These are phyloP conservation scores for Orthosia gracilis DNA, from an alignment of 2,888 invertebrate species.

Conservation along the genomic window DNA sequence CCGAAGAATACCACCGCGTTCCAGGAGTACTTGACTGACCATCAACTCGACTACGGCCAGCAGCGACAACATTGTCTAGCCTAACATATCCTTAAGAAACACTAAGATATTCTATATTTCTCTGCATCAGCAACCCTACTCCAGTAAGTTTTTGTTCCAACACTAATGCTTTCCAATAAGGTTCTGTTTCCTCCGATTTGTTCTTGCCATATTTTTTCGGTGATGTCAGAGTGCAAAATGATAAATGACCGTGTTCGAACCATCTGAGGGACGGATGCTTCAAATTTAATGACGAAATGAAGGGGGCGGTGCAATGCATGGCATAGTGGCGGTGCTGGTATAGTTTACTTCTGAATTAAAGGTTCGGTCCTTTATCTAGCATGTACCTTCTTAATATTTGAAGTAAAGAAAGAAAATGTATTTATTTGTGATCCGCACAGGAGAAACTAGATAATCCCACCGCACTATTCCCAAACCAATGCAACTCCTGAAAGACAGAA, in stretches of 20 bases:
- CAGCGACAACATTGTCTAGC: no score
- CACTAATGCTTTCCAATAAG: slow-evolving; percentile 64
- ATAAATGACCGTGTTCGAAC: slow-evolving; percentile 77
- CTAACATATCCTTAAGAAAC: background rate
- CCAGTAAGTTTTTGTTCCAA: slow-evolving; percentile 39
- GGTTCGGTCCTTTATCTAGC: no score
- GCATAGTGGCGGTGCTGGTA: slow-evolving; percentile 22
- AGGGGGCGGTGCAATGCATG: slow-evolving; percentile 20
- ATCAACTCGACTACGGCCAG: no score
- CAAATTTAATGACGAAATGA: slow-evolving; percentile 76
- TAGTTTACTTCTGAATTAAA: background rate
- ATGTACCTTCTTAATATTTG: no score
- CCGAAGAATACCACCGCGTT: no score
- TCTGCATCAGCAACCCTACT: slow-evolving; percentile 22
- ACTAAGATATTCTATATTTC: background rate
- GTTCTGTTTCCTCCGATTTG: slow-evolving; percentile 63
- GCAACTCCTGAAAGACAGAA: no score
- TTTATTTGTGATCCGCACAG: no score
- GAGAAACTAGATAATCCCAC: no score
- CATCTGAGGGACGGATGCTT: slow-evolving; percentile 76
- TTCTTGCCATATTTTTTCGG: slow-evolving; percentile 70
- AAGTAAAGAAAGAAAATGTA: no score
- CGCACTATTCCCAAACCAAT: no score
- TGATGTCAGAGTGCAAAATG: slow-evolving; percentile 73
- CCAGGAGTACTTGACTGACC: no score